A percentile compares a stretch with the other conserved stretches of the same genome.
Evolutionary conservation across 1,140 invertebrate species (phyloP).

Genomic region (Carcinoscorpius rotundicauda): DNA sequence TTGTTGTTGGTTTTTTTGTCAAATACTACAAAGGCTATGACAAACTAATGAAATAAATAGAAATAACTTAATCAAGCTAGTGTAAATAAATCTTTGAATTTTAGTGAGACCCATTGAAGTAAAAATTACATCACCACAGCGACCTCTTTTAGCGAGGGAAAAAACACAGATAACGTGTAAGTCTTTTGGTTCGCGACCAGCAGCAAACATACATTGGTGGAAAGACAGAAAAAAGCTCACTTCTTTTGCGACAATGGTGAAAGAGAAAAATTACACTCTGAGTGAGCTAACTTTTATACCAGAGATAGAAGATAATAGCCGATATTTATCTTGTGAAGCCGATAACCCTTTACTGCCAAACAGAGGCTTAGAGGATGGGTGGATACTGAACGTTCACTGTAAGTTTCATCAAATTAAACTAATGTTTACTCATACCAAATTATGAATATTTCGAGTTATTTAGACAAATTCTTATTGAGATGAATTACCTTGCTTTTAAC

Average conservation of each 20-base stretch:
- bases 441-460: too few relatives aligned
- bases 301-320: conserved; percentile 62
- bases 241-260: neutral
- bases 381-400: conserved; percentile 76
- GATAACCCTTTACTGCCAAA: conserved; percentile 59
- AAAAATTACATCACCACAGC: conserved; percentile 56
- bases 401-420: conserved; percentile 32
- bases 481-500: too few relatives aligned
- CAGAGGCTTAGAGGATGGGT: conserved; percentile 55
- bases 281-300: conserved; percentile 62
- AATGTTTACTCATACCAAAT: too few relatives aligned
- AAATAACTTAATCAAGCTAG: too few relatives aligned
- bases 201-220: conserved; percentile 76
- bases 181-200: conserved; percentile 68
- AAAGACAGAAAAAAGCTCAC: conserved; percentile 28
- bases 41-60: too few relatives aligned
- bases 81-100: too few relatives aligned
- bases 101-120: conserved; percentile 68
- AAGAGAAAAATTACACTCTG: conserved; percentile 60
- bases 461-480: too few relatives aligned
- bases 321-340: conserved; percentile 62
- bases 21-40: too few relatives aligned
- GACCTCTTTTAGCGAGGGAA: conserved; percentile 63
- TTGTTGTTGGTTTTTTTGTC: too few relatives aligned
- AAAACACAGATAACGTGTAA: conserved; percentile 65